Percentiles rank a stretch among this genome's conserved stretches.
Conservation (phyloP, 2,888 invertebrate species). For the Polydesmus complanatus region DNA sequence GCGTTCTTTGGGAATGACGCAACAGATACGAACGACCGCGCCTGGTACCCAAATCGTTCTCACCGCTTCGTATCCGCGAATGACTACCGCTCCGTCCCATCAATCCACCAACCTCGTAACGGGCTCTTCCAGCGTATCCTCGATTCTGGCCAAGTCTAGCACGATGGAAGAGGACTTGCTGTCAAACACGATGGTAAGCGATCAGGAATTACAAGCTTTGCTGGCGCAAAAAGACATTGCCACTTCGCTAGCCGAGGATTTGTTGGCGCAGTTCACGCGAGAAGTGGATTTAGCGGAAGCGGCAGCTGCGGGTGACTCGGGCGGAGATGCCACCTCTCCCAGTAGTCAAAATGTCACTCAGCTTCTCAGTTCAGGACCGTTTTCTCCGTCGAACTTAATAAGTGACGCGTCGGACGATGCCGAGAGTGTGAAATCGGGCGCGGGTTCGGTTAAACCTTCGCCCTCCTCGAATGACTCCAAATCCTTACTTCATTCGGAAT, state of each 20-base stretch:
- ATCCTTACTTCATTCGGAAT: conserved; percentile 5
- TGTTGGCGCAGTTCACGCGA: conserved; percentile 57
- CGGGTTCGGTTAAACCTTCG: conserved; percentile 5
- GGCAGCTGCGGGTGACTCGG: conserved; percentile 6
- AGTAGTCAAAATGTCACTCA: conserved; percentile 17
- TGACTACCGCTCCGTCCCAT: background rate
- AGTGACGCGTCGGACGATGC: conserved; percentile 25
- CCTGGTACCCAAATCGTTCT: conserved; percentile 17
- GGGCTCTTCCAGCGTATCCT: background rate
- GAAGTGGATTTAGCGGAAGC: conserved; percentile 17
- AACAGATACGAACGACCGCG: background rate
- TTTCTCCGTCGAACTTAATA: conserved; percentile 17
- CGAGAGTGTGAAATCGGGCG: conserved; percentile 15
- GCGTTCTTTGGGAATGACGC: background rate
- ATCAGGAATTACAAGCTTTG: conserved; percentile 56
- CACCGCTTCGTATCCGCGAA: conserved; percentile 25
- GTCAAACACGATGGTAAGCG: conserved; percentile 37
- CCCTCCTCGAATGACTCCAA: background rate
- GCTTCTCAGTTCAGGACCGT: conserved; percentile 17
- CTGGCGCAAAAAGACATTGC: conserved; percentile 59
- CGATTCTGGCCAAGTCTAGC: background rate
- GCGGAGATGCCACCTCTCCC: conserved; percentile 4
- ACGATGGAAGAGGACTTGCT: background rate
- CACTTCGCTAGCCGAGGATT: conserved; percentile 71
- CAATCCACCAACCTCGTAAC: background rate